A percentile compares a stretch with the other conserved stretches of the same genome.
phyloP scores from a whole-genome alignment of 2,888 invertebrate genomes.

The Thalpophila matura region DNA sequence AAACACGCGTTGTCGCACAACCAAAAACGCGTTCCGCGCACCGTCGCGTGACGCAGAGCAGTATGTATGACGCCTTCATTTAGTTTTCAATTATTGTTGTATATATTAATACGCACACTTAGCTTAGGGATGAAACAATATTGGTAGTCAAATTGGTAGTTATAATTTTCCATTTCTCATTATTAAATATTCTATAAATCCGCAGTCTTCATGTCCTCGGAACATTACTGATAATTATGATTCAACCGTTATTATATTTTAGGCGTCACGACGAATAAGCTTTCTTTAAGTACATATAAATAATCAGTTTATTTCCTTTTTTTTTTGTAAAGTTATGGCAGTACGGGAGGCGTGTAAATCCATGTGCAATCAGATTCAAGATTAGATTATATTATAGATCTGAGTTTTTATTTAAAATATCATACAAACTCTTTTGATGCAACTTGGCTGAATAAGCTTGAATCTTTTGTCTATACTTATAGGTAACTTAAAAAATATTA shows the following conservation, averaged over 20 bases:
- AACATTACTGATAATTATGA: slow-evolving; percentile 44
- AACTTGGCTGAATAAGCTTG: slow-evolving; percentile 22
- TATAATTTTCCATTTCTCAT: slow-evolving; percentile 7
- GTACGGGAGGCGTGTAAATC: slow-evolving; percentile 57
- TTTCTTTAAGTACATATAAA: slow-evolving; percentile 64
- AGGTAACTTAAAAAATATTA: neutral
- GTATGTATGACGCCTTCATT: too few species aligned
- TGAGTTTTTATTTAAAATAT: slow-evolving; percentile 61
- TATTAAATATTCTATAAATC: slow-evolving; percentile 8
- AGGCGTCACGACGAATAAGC: slow-evolving; percentile 57
- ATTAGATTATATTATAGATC: slow-evolving; percentile 66
- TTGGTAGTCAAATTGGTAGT: slow-evolving; percentile 16
- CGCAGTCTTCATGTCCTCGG: slow-evolving; percentile 15
- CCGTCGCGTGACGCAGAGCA: too few species aligned
- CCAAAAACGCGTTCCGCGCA: too few species aligned
- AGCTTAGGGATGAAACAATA: slow-evolving; percentile 12
- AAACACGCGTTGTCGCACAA: too few species aligned
- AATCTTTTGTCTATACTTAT: neutral
- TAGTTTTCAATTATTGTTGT: slow-evolving; percentile 1
- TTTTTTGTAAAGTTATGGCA: slow-evolving; percentile 68
- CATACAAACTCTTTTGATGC: slow-evolving; percentile 20
- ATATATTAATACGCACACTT: slow-evolving; percentile 15
- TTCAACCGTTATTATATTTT: slow-evolving; percentile 45
- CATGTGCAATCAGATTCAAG: slow-evolving; percentile 80
- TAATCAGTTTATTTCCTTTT: slow-evolving; percentile 54